Percentiles rank a stretch among this genome's conserved stretches.
phyloP scores from a whole-genome alignment of 2,797 vertebrate species.

The Sebastes steindachneri region DNA sequence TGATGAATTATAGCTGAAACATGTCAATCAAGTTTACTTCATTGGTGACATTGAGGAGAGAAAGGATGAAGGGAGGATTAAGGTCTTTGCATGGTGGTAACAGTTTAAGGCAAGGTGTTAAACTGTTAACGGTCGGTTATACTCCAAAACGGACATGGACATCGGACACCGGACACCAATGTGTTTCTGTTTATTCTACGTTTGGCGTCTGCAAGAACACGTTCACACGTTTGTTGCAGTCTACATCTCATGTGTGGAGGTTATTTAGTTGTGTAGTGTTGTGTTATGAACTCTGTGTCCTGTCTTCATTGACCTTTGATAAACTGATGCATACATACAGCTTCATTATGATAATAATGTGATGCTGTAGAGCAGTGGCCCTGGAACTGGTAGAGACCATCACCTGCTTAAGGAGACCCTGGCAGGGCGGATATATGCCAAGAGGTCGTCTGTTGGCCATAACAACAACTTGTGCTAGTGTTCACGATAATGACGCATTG shows the following conservation, averaged over 20 bases:
- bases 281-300: neutral
- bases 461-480: neutral
- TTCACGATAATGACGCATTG: slow-evolving; percentile 24
- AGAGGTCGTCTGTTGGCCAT: neutral
- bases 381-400: neutral
- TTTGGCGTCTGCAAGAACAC: neutral
- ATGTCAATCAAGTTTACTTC: neutral
- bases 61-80: neutral
- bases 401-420: slow-evolving; percentile 17
- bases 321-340: slow-evolving; percentile 33
- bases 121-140: neutral
- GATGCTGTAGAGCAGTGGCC: neutral
- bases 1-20: neutral
- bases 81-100: neutral
- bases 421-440: neutral
- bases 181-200: slow-evolving; percentile 4
- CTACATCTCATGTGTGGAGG: neutral
- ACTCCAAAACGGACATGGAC: neutral
- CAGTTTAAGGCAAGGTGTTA: neutral
- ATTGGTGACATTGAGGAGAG: neutral
- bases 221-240: neutral
- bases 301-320: slow-evolving; percentile 24
- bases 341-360: slow-evolving; percentile 27
- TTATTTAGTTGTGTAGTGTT: neutral
- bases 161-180: neutral